Conservation (phyloP, 2,113 vertebrate species). For the Aegotheles bennettii region DNA sequence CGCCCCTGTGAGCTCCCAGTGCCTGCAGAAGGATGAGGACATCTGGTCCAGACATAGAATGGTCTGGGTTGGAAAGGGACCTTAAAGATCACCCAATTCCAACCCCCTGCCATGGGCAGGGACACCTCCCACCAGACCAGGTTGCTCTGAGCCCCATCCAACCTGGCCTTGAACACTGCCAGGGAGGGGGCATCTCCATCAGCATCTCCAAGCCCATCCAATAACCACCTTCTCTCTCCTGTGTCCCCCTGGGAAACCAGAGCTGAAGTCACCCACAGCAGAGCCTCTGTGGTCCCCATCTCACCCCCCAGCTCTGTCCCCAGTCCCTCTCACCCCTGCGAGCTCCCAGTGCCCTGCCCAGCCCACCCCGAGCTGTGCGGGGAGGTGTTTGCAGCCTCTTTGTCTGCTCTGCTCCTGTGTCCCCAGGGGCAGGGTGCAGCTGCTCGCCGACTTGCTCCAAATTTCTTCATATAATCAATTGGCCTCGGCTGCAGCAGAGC, state of each 20-base stretch:
- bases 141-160: no score
- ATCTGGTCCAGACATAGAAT: no score
- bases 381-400: neutral
- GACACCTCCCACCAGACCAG: no score
- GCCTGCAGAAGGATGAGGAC: no score
- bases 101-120: no score
- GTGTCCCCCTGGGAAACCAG: fast-evolving
- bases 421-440: slow-evolving; percentile 61
- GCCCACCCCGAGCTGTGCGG: neutral
- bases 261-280: no score
- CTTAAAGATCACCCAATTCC: no score
- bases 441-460: slow-evolving; percentile 59
- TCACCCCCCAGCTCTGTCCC: neutral
- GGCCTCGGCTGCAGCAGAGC: slow-evolving; percentile 59
- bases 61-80: no score
- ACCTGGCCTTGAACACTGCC: no score
- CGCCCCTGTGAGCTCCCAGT: no score
- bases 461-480: slow-evolving; percentile 77
- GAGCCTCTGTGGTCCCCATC: neutral
- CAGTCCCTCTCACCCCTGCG: no score
- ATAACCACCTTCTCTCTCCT: neutral
- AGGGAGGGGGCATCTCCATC: no score
- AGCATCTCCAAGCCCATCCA: neutral
- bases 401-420: neutral
- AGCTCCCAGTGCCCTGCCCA: neutral